Evolutionary conservation across 2,797 vertebrate genomes (phyloP), one percentile per base, ranked within the genome.

Genomic region (Peromyscus aztecus): DNA sequence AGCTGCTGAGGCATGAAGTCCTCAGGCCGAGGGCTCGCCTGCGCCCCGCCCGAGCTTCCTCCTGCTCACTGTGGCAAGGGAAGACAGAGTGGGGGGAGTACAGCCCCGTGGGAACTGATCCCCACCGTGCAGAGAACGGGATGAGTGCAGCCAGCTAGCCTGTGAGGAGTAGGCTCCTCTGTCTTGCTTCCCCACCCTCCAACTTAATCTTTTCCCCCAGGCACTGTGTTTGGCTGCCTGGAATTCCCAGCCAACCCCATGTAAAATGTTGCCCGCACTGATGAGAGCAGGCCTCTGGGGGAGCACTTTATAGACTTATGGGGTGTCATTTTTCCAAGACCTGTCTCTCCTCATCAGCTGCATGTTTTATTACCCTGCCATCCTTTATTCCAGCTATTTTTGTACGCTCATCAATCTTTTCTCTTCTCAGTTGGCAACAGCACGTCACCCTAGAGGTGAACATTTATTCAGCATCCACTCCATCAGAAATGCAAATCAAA

Each of bases 401-500:
- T 90, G 49, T 82, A 87, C 73, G 16, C 24, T 67, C 46, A 43
- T 97, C 96, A 92, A 76, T 59, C 81, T 94, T 92, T 24, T 82
- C 59, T 94, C 78, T 94, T 78, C 82, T 71, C 10, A 31, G 57
- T 89, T 88, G 88, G 63, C 61, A 65, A 67, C 14, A 67, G 23
- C 77, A 24, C 1, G 0, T 85, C 81, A 84, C 37, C 69, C 92
- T 37, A 81, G 40, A 96, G 43, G 49, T 49, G 80, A 92, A 90
- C 43, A 34, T 90, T 85, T 87, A 91, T 88, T 91, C 83, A 95
- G 96, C 94, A 91, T 49, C 27, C 69, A 29, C 49, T n/a, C 59
- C 29, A 77, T 94, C 71, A 75, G 73, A 94, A 95, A 94, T 95
- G 93, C 77, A 98, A 93, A 97, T 96, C 76, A 90, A 90, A 95